Conservation (phyloP, 2,888 invertebrate genomes). For the Pyrochroa serraticornis region DNA sequence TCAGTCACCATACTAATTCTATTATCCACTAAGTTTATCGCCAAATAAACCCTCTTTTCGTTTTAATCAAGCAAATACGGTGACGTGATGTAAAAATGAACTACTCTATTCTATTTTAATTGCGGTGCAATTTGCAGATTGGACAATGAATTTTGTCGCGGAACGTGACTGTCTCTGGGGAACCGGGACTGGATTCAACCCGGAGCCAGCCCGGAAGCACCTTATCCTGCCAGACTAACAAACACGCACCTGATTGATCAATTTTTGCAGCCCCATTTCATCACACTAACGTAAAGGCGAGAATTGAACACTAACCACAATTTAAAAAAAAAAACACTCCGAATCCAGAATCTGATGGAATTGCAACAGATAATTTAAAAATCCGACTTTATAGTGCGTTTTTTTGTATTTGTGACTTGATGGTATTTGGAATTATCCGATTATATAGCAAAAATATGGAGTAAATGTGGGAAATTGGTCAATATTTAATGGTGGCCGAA, state of each 20-base stretch:
- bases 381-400: too few species aligned
- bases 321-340: too few species aligned
- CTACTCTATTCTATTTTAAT: constrained; percentile 46
- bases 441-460: neutral
- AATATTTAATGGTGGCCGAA: constrained; percentile 15
- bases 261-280: constrained; percentile 5
- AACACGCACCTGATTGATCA: constrained; percentile 23
- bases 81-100: constrained; percentile 3
- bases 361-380: too few species aligned
- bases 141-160: constrained; percentile 51
- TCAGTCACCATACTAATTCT: neutral
- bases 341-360: too few species aligned
- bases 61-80: constrained; percentile 17
- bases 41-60: neutral
- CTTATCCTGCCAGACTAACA: constrained; percentile 6
- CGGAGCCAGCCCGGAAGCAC: constrained; percentile 19
- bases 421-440: too few species aligned
- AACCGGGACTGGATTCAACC: constrained; percentile 15
- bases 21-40: neutral
- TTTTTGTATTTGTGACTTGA: too few species aligned
- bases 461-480: constrained; percentile 1
- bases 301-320: too few species aligned
- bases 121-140: constrained; percentile 53
- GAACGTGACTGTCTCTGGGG: constrained; percentile 45
- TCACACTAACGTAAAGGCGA: too few species aligned